Evolutionary conservation across 2,888 invertebrate species (phyloP).

Genomic region (Mesochorus sp.): DNA sequence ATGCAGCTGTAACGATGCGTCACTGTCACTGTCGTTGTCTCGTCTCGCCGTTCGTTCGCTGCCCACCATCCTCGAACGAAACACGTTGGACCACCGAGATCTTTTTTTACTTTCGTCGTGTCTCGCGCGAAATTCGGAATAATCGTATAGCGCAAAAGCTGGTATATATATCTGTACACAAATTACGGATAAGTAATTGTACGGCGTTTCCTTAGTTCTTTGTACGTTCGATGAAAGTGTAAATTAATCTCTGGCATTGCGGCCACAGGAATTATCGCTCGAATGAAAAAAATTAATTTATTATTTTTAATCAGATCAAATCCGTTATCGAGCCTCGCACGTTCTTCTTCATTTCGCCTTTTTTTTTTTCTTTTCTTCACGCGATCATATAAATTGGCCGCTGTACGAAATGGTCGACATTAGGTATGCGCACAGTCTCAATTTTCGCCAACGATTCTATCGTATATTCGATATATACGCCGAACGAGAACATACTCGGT

Average conservation of each 20-base stretch:
- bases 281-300: too few species aligned
- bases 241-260: too few species aligned
- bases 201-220: too few species aligned
- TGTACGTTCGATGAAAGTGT: too few species aligned
- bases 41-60: conserved; percentile 55
- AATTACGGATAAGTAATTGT: neutral
- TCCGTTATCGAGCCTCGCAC: too few species aligned
- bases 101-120: conserved; percentile 60
- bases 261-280: too few species aligned
- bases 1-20: conserved; percentile 63
- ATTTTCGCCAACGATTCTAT: conserved; percentile 42
- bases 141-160: neutral
- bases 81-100: conserved; percentile 39
- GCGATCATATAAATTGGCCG: neutral
- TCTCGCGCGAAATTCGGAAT: conserved; percentile 16
- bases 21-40: conserved; percentile 68
- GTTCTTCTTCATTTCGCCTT: too few species aligned
- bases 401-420: conserved; percentile 20
- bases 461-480: conserved; percentile 34
- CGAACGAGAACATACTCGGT: conserved; percentile 27
- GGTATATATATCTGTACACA: neutral
- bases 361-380: too few species aligned
- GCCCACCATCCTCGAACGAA: conserved; percentile 43
- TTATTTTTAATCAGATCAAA: too few species aligned
- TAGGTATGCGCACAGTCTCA: conserved; percentile 14